Base-by-base conservation (phyloP, 2,888 invertebrate species). In the Agrypnus murinus region DNA sequence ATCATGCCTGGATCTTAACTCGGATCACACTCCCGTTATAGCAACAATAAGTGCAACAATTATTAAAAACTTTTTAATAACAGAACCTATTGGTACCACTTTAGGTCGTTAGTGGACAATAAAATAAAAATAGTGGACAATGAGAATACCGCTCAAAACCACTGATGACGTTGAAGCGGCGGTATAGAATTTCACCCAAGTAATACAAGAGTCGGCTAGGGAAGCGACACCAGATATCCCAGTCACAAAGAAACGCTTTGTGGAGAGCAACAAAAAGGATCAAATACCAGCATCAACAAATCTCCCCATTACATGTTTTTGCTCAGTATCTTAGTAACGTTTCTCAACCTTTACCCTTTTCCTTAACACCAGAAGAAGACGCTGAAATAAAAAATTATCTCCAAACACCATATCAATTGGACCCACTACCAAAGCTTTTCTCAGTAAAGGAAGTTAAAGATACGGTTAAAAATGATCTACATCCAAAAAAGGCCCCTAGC, bases 401-500 rank as follows among this genome's bases (percentile, higher is more conserved):
- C n/a, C 2, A 55, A 10, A 55, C 55, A 5, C 34, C 55, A 55
- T 55, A n/a, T n/a, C n/a, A n/a, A n/a, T n/a, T n/a, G n/a, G n/a
- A n/a, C n/a, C n/a, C n/a, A n/a, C n/a, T n/a, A n/a, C n/a, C n/a
- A n/a, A n/a, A n/a, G n/a, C n/a, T n/a, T n/a, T n/a, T n/a, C n/a
- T n/a, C n/a, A n/a, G 40, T 40, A 8, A 14, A 17, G 25, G 58
- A 58, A 50, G 57, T 66, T 43, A 72, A 68, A 73, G 75, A 53
- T 71, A 75, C 65, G 77, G 40, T 69, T 36, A 60, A 53, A 57
- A 5, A 43, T 15, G 57, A 64, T n/a, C 40, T 73, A 17, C 63
- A 69, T 19, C 55, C 53, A 15, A 73, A 66, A 55, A 76, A 76
- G 65, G 64, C 71, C 10, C 74, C n/a, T n/a, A n/a, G n/a, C n/a